A percentile compares a stretch with the other conserved stretches of the same genome.
Evolutionary conservation across 2,113 vertebrate species (phyloP).

Genomic region (Tapirus terrestris): DNA sequence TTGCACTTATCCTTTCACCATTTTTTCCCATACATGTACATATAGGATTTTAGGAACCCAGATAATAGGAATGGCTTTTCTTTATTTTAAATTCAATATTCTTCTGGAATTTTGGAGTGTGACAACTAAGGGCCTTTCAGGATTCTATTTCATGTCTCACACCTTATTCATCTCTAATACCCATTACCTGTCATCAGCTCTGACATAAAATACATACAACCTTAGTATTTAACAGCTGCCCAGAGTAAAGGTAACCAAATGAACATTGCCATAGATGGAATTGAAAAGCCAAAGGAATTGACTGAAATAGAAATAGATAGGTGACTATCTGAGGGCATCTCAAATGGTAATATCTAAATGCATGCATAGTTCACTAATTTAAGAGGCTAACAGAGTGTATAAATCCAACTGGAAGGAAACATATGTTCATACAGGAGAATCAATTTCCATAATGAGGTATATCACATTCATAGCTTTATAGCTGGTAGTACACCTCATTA

Average conservation of each 20-base stretch:
- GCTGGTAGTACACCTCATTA: neutral
- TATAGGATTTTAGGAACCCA: neutral
- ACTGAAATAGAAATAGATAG: neutral
- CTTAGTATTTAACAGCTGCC: neutral
- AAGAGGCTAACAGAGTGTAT: neutral
- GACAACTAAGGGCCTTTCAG: neutral
- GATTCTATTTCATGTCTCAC: neutral
- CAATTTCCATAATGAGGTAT: neutral
- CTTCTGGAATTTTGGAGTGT: neutral
- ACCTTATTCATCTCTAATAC: neutral
- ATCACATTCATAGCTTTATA: neutral
- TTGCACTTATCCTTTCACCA: neutral
- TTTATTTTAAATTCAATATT: neutral
- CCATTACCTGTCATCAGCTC: neutral
- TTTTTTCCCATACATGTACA: neutral
- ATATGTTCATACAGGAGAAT: neutral
- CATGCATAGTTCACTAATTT: neutral
- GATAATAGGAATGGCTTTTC: neutral
- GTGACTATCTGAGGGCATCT: neutral
- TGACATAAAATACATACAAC: neutral
- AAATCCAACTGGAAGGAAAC: neutral
- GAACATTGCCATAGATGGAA: neutral
- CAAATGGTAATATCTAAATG: neutral
- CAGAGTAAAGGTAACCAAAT: neutral
- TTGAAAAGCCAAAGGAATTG: neutral